phyloP scores from a whole-genome alignment of 30 jellyfish, hydroid and myxozoan genomes.

The Pseudorhiza aurosa region DNA sequence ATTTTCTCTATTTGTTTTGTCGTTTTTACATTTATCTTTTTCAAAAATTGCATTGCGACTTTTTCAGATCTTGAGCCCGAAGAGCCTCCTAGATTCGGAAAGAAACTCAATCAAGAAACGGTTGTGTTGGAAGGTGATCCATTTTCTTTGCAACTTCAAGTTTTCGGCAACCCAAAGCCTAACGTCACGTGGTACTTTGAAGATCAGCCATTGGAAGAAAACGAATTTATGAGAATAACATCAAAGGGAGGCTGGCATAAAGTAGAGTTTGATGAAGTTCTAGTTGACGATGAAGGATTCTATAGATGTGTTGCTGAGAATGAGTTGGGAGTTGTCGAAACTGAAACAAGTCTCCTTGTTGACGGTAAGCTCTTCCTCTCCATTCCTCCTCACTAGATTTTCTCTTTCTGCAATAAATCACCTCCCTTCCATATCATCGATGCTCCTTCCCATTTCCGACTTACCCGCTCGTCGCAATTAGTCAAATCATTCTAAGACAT shows the following conservation, averaged over 20 bases:
- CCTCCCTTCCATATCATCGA: too few species aligned
- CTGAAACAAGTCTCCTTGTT: slow-evolving; percentile 86
- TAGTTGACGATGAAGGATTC: slow-evolving; percentile 86
- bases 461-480: too few species aligned
- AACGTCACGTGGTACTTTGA: slow-evolving; percentile 75
- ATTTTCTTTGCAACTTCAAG: slow-evolving; percentile 65
- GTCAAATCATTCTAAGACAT: too few species aligned
- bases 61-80: slow-evolving; percentile 61
- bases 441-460: too few species aligned
- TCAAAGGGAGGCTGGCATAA: slow-evolving; percentile 76
- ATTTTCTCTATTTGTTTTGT: not conserved
- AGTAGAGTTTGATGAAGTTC: slow-evolving; percentile 66
- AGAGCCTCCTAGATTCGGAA: slow-evolving; percentile 72
- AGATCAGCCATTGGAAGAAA: slow-evolving; percentile 49
- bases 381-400: too few species aligned
- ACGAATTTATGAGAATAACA: slow-evolving; percentile 52
- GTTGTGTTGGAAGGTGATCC: slow-evolving; percentile 84
- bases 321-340: slow-evolving; percentile 63
- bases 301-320: slow-evolving; percentile 83
- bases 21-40: not conserved
- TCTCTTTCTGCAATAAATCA: too few species aligned
- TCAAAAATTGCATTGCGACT: not conserved
- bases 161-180: slow-evolving; percentile 77
- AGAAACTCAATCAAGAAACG: slow-evolving; percentile 58
- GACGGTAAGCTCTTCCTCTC: slow-evolving; percentile 78